Evolutionary conservation across 2,113 vertebrate species (phyloP).

Genomic region (Myotis lucifugus): DNA sequence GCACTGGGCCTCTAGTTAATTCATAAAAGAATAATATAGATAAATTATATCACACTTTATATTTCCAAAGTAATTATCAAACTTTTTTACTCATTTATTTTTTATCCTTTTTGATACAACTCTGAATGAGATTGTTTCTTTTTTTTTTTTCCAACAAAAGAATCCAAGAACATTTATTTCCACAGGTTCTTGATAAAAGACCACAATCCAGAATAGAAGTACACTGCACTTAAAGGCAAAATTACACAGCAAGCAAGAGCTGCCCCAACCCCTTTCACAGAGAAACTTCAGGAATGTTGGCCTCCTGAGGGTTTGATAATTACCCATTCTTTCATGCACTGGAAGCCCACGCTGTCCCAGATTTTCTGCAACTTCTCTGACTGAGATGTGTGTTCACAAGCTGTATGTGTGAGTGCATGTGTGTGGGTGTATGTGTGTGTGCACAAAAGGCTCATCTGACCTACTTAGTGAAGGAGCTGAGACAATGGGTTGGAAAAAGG

Average conservation of each 20-base stretch:
- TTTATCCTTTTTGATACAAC: too few relatives aligned
- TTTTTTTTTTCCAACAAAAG: neutral
- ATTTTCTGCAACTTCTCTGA: neutral
- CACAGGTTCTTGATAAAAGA: constrained; percentile 27
- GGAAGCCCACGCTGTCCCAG: neutral
- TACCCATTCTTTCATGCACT: neutral
- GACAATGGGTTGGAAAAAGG: neutral
- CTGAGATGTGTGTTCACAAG: neutral
- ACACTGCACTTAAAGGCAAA: neutral
- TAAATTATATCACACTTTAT: constrained; percentile 52
- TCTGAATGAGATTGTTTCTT: too few relatives aligned
- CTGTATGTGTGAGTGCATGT: neutral
- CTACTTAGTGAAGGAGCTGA: neutral
- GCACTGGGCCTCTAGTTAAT: neutral
- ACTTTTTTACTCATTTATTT: neutral
- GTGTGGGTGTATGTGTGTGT: rapidly evolving
- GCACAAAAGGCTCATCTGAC: neutral
- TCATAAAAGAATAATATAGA: constrained; percentile 61
- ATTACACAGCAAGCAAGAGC: neutral
- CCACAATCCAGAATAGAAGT: neutral
- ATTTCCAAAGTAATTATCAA: constrained; percentile 49
- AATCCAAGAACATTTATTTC: constrained; percentile 66
- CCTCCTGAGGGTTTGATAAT: neutral
- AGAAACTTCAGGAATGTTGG: neutral
- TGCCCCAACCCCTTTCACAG: neutral